phyloP scores from a whole-genome alignment of 2,888 invertebrate species.

The Mesoligia furuncula region DNA sequence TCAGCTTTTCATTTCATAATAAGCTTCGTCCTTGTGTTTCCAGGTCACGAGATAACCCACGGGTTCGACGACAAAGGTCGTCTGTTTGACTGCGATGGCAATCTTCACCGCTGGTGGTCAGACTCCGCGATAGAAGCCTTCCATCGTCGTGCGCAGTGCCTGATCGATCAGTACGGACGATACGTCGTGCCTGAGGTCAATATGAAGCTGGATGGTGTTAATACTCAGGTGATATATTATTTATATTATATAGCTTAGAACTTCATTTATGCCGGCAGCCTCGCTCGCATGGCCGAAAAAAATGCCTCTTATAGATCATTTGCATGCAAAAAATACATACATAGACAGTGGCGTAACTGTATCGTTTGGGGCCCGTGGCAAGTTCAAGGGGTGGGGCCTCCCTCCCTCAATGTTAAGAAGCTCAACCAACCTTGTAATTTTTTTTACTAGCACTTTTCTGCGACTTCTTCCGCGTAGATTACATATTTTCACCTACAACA shows the following conservation, averaged over 20 bases:
- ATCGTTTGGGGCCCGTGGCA: no score
- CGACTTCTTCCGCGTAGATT: no score
- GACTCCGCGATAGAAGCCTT: conserved; percentile 93
- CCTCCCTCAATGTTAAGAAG: no score
- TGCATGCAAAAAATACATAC: neutral
- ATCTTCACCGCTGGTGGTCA: conserved; percentile 96
- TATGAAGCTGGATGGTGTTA: conserved; percentile 93
- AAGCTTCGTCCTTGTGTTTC: neutral
- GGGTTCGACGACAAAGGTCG: conserved; percentile 98
- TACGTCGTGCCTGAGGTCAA: conserved; percentile 95
- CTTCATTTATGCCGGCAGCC: neutral
- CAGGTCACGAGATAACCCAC: conserved; percentile 96
- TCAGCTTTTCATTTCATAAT: neutral
- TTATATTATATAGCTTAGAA: no score
- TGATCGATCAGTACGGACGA: conserved; percentile 96
- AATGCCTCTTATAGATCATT: neutral
- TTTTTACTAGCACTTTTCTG: no score
- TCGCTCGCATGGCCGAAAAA: neutral
- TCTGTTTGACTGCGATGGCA: conserved; percentile 98
- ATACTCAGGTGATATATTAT: conserved; percentile 91
- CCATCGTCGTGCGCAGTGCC: conserved; percentile 94
- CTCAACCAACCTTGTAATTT: no score
- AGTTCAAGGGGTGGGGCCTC: no score
- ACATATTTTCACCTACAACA: no score
- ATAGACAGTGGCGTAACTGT: no score